phyloP scores from a whole-genome alignment of 2,113 vertebrate species.

The Zingel zingel region DNA sequence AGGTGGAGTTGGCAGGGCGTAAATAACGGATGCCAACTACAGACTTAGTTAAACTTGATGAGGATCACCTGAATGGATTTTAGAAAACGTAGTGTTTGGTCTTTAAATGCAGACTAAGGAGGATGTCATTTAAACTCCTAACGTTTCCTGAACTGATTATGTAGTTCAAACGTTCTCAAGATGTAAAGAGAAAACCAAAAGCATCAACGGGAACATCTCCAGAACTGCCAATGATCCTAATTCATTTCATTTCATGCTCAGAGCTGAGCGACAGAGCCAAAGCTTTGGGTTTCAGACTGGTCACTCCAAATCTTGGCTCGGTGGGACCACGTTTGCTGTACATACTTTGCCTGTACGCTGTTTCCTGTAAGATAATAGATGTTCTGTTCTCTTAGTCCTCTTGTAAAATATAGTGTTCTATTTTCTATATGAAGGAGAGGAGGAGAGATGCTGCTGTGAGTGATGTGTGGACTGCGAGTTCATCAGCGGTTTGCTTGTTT shows the following conservation, averaged over 20 bases:
- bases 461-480: constrained; percentile 31
- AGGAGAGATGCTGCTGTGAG: constrained; percentile 64
- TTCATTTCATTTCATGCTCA: not conserved
- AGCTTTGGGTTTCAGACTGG: constrained; percentile 39
- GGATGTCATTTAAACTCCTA: not conserved
- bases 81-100: not conserved
- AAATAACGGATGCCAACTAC: not conserved
- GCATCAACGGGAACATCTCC: not conserved
- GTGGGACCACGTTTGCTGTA: constrained; percentile 86
- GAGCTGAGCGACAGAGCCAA: not conserved
- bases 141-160: not conserved
- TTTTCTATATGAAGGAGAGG: constrained; percentile 81
- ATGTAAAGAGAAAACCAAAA: not conserved
- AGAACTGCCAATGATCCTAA: not conserved
- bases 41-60: not conserved
- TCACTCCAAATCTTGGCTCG: not conserved
- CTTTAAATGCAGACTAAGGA: not conserved
- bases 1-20: not conserved
- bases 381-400: constrained; percentile 83
- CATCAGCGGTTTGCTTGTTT: constrained; percentile 19
- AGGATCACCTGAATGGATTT: not conserved
- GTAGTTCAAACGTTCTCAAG: not conserved
- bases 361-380: constrained; percentile 85
- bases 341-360: constrained; percentile 76
- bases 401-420: constrained; percentile 83